These are phyloP conservation scores for Balearica regulorum DNA, from an alignment of 2,797 vertebrate genomes.

Conservation along the genomic window DNA sequence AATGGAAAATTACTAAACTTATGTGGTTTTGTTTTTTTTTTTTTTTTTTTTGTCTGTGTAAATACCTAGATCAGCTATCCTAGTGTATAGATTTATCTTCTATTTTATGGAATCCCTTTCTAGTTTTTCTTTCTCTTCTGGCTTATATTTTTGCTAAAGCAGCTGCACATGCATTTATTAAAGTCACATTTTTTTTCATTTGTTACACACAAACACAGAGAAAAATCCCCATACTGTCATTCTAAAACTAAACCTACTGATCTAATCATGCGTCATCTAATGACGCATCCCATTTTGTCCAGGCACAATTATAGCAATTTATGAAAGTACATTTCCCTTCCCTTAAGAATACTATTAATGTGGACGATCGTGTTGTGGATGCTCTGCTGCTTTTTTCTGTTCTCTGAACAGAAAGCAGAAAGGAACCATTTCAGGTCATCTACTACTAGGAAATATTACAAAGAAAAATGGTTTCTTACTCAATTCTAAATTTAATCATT, in stretches of 20 bases:
- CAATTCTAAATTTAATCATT: background rate
- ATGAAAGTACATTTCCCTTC: background rate
- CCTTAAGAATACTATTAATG: background rate
- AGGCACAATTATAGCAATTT: background rate
- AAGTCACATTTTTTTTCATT: background rate
- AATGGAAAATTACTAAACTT: background rate
- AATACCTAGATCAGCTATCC: background rate
- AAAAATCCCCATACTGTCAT: background rate
- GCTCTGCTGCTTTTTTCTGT: background rate
- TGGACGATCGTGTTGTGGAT: background rate
- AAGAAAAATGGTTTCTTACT: background rate
- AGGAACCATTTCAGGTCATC: background rate
- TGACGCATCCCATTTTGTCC: background rate
- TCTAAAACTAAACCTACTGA: background rate
- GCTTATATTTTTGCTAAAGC: background rate
- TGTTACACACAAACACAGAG: background rate
- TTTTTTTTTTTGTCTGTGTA: background rate
- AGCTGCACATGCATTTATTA: background rate
- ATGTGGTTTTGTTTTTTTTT: rapidly evolving
- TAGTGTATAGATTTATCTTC: background rate
- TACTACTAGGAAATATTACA: background rate
- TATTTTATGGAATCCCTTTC: background rate
- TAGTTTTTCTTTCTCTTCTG: background rate
- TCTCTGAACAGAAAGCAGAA: background rate
- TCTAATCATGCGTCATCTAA: background rate